Conservation (phyloP, 1,140 invertebrate genomes). For the Nasonia longicornis region DNA sequence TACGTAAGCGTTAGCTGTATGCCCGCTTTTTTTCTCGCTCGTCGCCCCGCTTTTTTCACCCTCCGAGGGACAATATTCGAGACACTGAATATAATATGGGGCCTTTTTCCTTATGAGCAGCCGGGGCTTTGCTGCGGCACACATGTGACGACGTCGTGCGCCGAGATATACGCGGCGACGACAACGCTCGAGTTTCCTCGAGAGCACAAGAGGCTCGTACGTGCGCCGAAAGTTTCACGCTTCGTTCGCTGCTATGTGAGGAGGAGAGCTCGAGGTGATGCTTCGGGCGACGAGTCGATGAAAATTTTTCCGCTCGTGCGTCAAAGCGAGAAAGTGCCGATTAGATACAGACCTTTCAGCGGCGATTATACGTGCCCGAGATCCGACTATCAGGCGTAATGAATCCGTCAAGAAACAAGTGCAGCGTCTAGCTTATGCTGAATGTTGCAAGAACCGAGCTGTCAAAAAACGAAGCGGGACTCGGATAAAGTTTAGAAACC, state of each 20-base stretch:
- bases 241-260: no score
- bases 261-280: not conserved
- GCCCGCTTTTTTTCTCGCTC: constrained; percentile 9
- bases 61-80: not conserved
- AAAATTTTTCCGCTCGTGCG: constrained; percentile 47
- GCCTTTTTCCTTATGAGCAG: not conserved
- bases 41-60: not conserved
- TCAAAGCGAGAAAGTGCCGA: constrained; percentile 42
- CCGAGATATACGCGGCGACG: not conserved
- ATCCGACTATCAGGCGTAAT: constrained; percentile 17
- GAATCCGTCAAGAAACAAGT: constrained; percentile 39
- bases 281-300: constrained; percentile 29
- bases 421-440: not conserved
- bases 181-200: not conserved
- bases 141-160: not conserved
- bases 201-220: not conserved
- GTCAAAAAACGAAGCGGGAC: no score
- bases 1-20: not conserved
- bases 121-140: not conserved
- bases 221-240: not conserved
- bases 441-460: no score
- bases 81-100: not conserved
- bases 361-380: not conserved
- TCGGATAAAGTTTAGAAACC: no score
- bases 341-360: constrained; percentile 33